phyloP scores from a whole-genome alignment of 2,888 invertebrate species.

The Synergus gifuensis region DNA sequence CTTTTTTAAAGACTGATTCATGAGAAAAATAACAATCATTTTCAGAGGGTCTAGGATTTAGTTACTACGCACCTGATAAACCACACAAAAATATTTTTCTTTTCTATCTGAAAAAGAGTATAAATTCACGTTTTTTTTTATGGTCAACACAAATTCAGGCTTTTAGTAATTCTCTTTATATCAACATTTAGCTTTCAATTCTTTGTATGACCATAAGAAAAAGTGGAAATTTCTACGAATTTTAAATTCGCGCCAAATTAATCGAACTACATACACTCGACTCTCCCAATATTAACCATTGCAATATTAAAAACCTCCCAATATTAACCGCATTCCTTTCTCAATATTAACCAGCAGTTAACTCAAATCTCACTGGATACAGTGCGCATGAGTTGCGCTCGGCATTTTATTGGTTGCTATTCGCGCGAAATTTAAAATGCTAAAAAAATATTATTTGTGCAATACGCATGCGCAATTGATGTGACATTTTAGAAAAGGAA shows the following conservation, averaged over 20 bases:
- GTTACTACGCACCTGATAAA: background rate
- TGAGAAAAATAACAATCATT: background rate
- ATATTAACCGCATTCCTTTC: no score
- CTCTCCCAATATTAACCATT: no score
- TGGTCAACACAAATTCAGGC: background rate
- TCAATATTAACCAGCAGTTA: no score
- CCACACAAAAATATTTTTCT: background rate
- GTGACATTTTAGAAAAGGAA: no score
- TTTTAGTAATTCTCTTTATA: background rate
- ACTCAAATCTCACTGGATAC: no score
- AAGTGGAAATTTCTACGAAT: background rate
- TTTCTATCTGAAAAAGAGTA: background rate
- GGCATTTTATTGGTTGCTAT: no score
- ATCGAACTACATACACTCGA: background rate
- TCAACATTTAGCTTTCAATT: fast-evolving
- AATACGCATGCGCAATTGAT: no score
- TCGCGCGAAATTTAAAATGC: no score
- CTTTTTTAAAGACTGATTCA: background rate
- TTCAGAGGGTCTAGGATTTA: background rate
- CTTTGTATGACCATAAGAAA: background rate
- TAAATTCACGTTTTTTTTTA: background rate
- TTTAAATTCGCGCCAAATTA: background rate
- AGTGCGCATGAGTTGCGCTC: no score
- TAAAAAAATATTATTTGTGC: no score
- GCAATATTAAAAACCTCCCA: no score